Evolutionary conservation across 2,113 vertebrate genomes (phyloP).

Genomic region (Sialia sialis): DNA sequence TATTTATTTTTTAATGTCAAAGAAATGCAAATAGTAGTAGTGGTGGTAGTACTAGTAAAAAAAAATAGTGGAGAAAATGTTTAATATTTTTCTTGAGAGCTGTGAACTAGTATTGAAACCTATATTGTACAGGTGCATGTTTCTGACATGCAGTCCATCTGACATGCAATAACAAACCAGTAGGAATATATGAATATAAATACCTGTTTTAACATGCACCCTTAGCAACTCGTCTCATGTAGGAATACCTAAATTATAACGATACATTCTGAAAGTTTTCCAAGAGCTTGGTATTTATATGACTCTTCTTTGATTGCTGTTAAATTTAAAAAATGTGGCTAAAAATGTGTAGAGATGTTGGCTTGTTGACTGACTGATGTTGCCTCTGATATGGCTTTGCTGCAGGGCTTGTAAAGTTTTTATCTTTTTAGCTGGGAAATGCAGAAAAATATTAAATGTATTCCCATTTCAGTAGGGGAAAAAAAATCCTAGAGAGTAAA

Average conservation of each 20-base stretch:
- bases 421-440: background rate
- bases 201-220: background rate
- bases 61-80: background rate
- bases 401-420: background rate
- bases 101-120: background rate
- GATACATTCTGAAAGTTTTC: background rate
- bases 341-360: background rate
- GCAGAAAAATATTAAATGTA: background rate
- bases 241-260: background rate
- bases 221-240: background rate
- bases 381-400: background rate
- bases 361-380: background rate
- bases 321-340: background rate
- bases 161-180: background rate
- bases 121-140: background rate
- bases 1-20: background rate
- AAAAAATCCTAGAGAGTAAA: background rate
- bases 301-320: background rate
- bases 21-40: background rate
- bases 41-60: background rate
- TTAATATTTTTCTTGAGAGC: background rate
- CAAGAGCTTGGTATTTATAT: background rate
- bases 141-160: background rate
- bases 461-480: background rate
- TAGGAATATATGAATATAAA: background rate